phyloP scores from a whole-genome alignment of 2,113 vertebrate genomes.

The Leuciscus idus region DNA sequence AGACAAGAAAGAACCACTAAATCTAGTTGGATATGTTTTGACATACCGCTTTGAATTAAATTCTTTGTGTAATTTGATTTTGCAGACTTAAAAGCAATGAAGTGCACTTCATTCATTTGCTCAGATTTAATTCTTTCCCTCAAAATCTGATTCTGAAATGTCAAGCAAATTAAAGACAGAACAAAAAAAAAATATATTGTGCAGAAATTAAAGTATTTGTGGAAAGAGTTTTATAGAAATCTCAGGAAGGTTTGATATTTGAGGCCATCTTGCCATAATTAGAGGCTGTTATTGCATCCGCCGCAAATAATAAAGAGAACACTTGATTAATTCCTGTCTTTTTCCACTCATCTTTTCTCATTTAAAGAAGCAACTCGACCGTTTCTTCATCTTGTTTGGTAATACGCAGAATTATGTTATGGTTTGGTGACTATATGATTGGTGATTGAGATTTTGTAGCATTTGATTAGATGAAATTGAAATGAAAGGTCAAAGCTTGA shows the following conservation, averaged over 20 bases:
- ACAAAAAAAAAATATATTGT: background rate
- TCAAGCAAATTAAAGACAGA: conserved; percentile 3
- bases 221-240: conserved; percentile 16
- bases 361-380: background rate
- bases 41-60: background rate
- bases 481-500: background rate
- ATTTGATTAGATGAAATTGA: background rate
- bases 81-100: background rate
- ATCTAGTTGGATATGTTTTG: background rate
- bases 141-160: conserved; percentile 14
- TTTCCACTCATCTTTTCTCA: conserved; percentile 21
- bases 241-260: conserved; percentile 19
- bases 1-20: background rate
- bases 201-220: background rate
- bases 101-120: background rate
- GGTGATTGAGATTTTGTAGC: background rate
- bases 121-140: background rate
- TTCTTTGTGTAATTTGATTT: background rate
- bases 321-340: conserved; percentile 22
- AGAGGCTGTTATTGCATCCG: background rate
- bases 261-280: conserved; percentile 11
- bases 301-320: conserved; percentile 1
- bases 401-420: background rate
- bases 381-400: background rate
- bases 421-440: background rate